These are phyloP conservation scores for Semotilus atromaculatus DNA, from an alignment of 2,797 vertebrate species.

Conservation along the genomic window DNA sequence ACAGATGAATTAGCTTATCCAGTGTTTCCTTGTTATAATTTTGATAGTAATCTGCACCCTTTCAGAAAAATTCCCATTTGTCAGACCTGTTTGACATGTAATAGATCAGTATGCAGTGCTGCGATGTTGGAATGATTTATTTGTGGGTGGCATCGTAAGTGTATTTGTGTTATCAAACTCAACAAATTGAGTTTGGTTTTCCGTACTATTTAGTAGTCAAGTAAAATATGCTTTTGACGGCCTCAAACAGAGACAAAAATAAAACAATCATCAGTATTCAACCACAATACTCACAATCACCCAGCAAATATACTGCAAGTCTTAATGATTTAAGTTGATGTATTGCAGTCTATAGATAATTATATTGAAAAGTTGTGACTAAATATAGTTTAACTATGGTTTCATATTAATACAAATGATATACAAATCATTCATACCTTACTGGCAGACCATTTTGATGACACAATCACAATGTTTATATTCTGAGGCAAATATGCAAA, in stretches of 20 bases:
- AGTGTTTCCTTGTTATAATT: slow-evolving; percentile 32
- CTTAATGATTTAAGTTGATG: not conserved
- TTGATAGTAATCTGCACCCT: slow-evolving; percentile 9
- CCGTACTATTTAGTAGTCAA: not conserved
- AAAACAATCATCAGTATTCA: not conserved
- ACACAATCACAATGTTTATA: not conserved
- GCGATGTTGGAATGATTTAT: not conserved
- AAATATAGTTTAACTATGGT: slow-evolving; percentile 12
- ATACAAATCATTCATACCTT: not conserved
- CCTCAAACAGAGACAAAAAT: not conserved
- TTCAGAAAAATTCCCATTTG: slow-evolving; percentile 11
- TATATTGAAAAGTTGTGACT: not conserved
- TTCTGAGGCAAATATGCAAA: slow-evolving; percentile 11
- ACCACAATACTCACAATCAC: not conserved
- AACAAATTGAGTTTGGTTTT: not conserved
- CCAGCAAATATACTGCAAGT: not conserved
- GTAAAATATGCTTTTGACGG: not conserved
- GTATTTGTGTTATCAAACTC: not conserved
- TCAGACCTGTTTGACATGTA: slow-evolving; percentile 36
- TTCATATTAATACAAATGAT: slow-evolving; percentile 7
- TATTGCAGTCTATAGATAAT: not conserved
- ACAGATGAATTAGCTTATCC: not conserved
- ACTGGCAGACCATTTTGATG: not conserved
- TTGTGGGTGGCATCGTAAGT: not conserved
- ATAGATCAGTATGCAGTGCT: not conserved